phyloP scores from a whole-genome alignment of 2,113 vertebrate species.

The Cryptomyrus ogoouensis region DNA sequence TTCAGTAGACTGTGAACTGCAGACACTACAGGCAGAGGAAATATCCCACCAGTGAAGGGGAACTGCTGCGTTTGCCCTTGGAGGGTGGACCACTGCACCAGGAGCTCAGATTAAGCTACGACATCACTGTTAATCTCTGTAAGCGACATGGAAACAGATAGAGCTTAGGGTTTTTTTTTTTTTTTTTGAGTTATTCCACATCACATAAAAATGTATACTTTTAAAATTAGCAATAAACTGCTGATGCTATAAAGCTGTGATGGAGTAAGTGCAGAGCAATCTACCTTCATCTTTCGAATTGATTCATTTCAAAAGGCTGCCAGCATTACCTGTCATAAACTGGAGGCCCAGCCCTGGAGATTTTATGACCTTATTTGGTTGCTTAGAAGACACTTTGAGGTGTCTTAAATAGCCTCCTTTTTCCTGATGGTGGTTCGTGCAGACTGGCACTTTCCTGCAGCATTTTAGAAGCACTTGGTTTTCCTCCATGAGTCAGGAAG shows the following conservation, averaged over 20 bases:
- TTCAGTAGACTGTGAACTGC: constrained; percentile 56
- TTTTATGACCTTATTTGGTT: constrained; percentile 17
- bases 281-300: constrained; percentile 11
- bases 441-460: not conserved
- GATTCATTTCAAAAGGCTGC: constrained; percentile 11
- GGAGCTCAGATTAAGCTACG: constrained; percentile 42
- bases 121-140: constrained; percentile 43
- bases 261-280: constrained; percentile 13
- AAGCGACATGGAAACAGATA: constrained; percentile 28
- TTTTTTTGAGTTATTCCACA: not conserved
- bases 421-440: not conserved
- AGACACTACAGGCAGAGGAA: constrained; percentile 26
- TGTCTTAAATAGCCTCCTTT: not conserved
- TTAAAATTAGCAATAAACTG: constrained; percentile 19
- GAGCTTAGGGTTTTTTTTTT: not conserved
- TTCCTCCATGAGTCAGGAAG: not conserved
- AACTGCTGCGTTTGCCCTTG: constrained; percentile 42
- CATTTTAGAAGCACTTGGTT: not conserved
- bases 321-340: constrained; percentile 7
- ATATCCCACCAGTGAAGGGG: constrained; percentile 28
- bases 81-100: constrained; percentile 32
- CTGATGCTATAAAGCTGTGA: constrained; percentile 14
- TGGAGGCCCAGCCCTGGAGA: not conserved
- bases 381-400: constrained; percentile 1
- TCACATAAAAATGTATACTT: constrained; percentile 13